phyloP scores from a whole-genome alignment of 1,140 invertebrate genomes.

The Hesperophylax magnus region DNA sequence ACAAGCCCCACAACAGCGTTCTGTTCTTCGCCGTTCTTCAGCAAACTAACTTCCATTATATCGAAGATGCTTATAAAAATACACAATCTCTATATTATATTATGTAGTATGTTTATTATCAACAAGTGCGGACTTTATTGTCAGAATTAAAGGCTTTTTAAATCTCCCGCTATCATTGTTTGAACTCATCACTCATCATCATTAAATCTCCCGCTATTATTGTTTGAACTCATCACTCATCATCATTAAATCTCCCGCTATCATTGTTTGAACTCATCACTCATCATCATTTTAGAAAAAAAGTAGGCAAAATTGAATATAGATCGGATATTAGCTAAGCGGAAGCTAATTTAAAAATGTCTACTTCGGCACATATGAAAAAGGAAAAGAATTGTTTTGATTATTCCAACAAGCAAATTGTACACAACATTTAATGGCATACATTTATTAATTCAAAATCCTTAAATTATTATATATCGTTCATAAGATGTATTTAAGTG shows the following conservation, averaged over 20 bases:
- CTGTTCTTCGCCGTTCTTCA: too few relatives aligned
- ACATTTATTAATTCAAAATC: too few relatives aligned
- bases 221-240: neutral
- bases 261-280: neutral
- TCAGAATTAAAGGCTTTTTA: neutral
- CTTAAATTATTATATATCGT: neutral
- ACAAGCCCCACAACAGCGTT: too few relatives aligned
- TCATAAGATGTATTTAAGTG: slow-evolving; percentile 26
- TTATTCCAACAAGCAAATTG: too few relatives aligned
- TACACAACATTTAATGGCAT: too few relatives aligned
- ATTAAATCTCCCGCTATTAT: neutral
- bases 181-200: neutral
- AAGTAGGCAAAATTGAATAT: too few relatives aligned
- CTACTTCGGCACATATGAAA: too few relatives aligned
- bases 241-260: too few relatives aligned
- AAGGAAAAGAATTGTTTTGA: too few relatives aligned
- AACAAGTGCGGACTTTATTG: slow-evolving; percentile 22
- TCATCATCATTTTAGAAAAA: neutral
- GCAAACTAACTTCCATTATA: neutral
- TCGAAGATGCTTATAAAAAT: slow-evolving; percentile 26
- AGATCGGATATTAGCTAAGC: too few relatives aligned
- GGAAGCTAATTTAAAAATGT: too few relatives aligned
- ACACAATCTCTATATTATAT: slow-evolving; percentile 18
- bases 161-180: neutral
- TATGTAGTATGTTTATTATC: neutral